These are phyloP conservation scores for Himalopsyche japonica DNA, from an alignment of 2,888 invertebrate species.

Conservation along the genomic window DNA sequence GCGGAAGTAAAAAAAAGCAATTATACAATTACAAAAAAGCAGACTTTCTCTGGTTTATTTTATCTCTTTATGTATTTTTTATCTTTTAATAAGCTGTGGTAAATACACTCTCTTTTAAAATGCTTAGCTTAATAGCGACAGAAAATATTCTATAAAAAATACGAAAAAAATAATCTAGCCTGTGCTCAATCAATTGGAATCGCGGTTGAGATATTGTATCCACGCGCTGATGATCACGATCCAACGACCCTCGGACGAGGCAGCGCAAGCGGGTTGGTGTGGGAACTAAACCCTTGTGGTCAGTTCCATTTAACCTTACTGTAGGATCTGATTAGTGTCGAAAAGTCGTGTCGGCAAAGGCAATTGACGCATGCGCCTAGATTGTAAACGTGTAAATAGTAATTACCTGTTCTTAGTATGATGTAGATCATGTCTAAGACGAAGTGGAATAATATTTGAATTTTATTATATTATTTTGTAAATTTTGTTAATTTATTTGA, in stretches of 20 bases:
- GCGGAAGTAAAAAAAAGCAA: too few relatives aligned
- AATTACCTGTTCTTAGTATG: neutral
- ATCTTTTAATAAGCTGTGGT: too few relatives aligned
- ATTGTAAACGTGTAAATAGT: neutral
- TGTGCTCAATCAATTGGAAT: neutral
- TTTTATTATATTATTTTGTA: too few relatives aligned
- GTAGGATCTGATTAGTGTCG: neutral
- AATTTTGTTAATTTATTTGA: too few relatives aligned
- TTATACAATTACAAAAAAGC: too few relatives aligned
- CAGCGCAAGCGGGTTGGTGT: neutral
- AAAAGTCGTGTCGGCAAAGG: neutral
- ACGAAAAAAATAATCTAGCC: neutral
- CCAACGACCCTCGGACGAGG: neutral
- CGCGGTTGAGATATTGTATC: slow-evolving; percentile 5
- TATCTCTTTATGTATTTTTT: too few relatives aligned
- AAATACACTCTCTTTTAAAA: too few relatives aligned
- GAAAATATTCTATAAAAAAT: too few relatives aligned
- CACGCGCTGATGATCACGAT: slow-evolving; percentile 20
- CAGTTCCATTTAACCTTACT: neutral
- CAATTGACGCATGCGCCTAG: neutral
- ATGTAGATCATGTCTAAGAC: neutral
- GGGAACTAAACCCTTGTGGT: neutral
- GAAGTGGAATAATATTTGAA: neutral
- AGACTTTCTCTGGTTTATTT: too few relatives aligned
- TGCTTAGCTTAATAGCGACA: too few relatives aligned